A percentile compares a stretch with the other conserved stretches of the same genome.
Evolutionary conservation across 1,140 invertebrate genomes (phyloP).

Genomic region (Tetraneura akinire): DNA sequence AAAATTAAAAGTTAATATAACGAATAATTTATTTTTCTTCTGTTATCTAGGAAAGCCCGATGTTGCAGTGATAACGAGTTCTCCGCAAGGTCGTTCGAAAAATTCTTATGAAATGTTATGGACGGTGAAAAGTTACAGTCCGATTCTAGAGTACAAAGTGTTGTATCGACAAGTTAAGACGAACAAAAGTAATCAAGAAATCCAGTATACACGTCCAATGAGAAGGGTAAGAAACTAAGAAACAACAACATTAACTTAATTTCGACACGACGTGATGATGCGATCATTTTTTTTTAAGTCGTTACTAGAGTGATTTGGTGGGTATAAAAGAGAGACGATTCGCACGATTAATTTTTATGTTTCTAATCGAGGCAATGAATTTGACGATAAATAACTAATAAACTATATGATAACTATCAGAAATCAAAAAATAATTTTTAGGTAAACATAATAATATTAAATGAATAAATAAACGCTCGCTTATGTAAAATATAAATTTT

Average conservation of each 20-base stretch:
- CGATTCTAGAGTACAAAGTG: conserved; percentile 63
- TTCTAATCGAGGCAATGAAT: not conserved
- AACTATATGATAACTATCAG: too few species aligned
- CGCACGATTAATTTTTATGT: not conserved
- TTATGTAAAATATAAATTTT: too few species aligned
- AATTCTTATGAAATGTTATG: conserved; percentile 64
- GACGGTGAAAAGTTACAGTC: conserved; percentile 64
- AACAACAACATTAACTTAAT: not conserved
- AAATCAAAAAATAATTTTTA: too few species aligned
- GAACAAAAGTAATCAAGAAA: conserved; percentile 56
- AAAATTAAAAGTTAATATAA: too few species aligned
- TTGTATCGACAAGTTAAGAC: conserved; percentile 62
- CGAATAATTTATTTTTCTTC: too few species aligned
- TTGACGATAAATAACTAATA: not conserved
- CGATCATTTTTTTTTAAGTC: too few species aligned
- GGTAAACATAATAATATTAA: too few species aligned
- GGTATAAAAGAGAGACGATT: not conserved
- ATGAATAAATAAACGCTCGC: too few species aligned
- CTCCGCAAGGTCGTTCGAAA: conserved; percentile 59
- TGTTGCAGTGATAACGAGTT: conserved; percentile 61
- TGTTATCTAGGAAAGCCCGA: conserved; percentile 59
- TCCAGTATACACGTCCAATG: conserved; percentile 43
- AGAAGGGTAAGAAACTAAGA: conserved; percentile 39
- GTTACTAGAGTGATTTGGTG: not conserved
- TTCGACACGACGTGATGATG: not conserved